Evolutionary conservation across 2,113 vertebrate species (phyloP), one percentile per base, ranked within the genome.

Genomic region (Orthonyx spaldingii): DNA sequence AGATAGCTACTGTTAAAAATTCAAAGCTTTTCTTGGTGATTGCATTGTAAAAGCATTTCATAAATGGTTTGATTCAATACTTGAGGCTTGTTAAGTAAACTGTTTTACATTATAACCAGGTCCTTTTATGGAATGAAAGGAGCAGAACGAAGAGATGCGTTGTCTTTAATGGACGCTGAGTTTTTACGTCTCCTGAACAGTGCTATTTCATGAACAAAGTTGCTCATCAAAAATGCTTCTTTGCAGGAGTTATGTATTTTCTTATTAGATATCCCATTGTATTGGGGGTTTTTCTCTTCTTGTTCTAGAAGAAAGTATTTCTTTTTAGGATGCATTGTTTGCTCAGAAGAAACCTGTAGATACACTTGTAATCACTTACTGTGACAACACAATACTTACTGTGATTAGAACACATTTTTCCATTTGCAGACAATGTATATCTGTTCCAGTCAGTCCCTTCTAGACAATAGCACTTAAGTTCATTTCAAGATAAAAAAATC

Each of bases 401-500:
- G 52, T 74, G 47, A 71, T 87, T 87, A 35, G 33, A 63, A 41
- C 9, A 2, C 70, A 42, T 71, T 93, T 66, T 90, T 14, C 44
- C 17, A 37, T 59, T 89, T 56, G 24, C 13, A 28, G 90, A 26
- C 22, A 60, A 37, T 47, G 17, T 59, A 6, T 59, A 53, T 93
- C 72, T 59, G 49, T 95, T 92, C 18, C 24, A 53, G n/a, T 90
- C 24, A 77, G 11, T 77, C 42, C 11, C 28, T 72, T 95, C 27
- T 82, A 88, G 82, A 79, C 41, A 75, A 42, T 49, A 28, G 22
- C 22, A 49, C n/a, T 78, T 37, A 59, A 49, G 22, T 96, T 96
- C 92, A 76, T 94, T 96, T 91, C 17, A 32, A 56, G 33, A 79
- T 55, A n/a, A n/a, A 87, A 96, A 87, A 92, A 28, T 14, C 50